These are phyloP conservation scores for Cervus canadensis DNA, from an alignment of 2,113 vertebrate genomes.

Conservation along the genomic window DNA sequence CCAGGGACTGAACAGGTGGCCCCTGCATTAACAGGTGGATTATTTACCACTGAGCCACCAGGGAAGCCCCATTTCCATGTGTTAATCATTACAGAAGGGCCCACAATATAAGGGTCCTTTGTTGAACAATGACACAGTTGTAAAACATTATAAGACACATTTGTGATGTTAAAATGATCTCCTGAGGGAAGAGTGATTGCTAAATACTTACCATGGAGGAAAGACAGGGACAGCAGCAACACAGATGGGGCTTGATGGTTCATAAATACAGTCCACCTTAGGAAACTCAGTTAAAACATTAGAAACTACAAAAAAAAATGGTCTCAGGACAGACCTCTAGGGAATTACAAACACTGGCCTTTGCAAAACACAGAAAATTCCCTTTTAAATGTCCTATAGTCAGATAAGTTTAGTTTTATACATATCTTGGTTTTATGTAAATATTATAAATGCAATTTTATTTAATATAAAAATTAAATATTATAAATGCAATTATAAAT, in stretches of 20 bases:
- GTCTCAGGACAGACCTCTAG: background rate
- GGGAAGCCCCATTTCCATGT: background rate
- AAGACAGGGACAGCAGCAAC: background rate
- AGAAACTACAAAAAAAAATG: background rate
- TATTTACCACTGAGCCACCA: background rate
- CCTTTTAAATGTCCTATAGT: background rate
- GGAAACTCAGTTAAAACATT: background rate
- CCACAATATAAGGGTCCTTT: background rate
- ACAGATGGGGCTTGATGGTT: background rate
- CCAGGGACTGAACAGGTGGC: background rate
- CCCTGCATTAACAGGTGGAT: background rate
- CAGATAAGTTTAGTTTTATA: background rate
- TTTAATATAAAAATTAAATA: background rate
- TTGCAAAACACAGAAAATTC: background rate
- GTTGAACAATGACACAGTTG: background rate
- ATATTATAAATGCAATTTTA: background rate
- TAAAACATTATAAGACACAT: background rate
- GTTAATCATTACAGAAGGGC: background rate
- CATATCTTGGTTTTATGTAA: background rate
- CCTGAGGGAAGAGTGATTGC: background rate
- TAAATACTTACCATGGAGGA: background rate
- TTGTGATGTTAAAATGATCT: background rate
- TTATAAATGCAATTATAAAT: background rate
- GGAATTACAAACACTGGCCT: background rate
- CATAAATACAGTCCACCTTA: background rate